Percentiles rank a stretch among this genome's conserved stretches.
Conservation (phyloP, 2,113 vertebrate species). For the Halichoerus grypus region DNA sequence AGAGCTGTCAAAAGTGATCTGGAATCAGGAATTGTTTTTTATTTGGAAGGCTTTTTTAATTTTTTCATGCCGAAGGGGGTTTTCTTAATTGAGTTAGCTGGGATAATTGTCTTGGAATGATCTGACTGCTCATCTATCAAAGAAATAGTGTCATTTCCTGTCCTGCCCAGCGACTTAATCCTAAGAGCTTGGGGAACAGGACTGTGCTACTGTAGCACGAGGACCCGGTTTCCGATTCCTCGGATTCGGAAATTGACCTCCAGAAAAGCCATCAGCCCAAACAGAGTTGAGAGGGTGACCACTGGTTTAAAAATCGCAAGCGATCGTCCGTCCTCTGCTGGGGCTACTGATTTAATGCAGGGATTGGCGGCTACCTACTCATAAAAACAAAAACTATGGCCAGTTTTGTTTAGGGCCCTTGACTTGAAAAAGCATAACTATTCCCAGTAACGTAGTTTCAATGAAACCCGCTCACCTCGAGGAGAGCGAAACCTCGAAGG, state of each 20-base stretch:
- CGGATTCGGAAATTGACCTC: neutral
- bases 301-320: neutral
- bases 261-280: neutral
- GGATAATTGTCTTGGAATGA: neutral
- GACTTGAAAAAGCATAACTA: neutral
- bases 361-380: neutral
- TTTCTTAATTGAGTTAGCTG: conserved; percentile 12
- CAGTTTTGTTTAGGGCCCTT: neutral
- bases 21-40: conserved; percentile 17
- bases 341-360: conserved; percentile 20
- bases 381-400: conserved; percentile 17
- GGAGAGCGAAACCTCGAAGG: neutral
- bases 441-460: neutral
- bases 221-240: neutral
- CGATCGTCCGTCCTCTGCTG: neutral
- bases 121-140: neutral
- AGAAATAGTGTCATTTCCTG: conserved; percentile 48
- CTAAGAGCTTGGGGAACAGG: neutral
- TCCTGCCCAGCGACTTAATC: neutral
- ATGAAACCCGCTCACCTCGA: neutral
- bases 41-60: neutral
- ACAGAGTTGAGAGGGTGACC: neutral
- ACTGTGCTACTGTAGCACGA: neutral
- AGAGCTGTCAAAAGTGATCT: neutral
- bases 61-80: neutral